These are phyloP conservation scores for Vidua macroura DNA, from an alignment of 2,113 vertebrate genomes.

Conservation along the genomic window DNA sequence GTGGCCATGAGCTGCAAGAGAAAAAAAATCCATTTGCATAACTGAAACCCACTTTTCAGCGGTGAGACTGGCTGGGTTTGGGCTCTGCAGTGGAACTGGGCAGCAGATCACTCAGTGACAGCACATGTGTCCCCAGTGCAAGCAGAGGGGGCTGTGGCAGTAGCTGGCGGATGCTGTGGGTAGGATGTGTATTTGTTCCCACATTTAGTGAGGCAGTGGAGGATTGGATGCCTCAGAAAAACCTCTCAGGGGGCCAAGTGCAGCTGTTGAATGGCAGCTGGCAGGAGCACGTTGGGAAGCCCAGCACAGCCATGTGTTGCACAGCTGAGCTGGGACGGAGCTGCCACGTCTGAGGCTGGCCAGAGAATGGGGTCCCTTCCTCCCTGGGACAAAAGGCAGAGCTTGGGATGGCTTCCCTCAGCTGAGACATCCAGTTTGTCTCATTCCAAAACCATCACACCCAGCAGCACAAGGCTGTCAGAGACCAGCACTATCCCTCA, in stretches of 20 bases:
- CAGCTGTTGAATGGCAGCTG: slow-evolving; percentile 8
- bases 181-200: background rate
- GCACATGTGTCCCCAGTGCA: rapidly evolving
- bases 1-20: background rate
- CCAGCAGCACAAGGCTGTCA: slow-evolving; percentile 32
- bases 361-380: background rate
- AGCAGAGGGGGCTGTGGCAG: background rate
- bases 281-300: rapidly evolving
- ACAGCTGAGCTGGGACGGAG: background rate
- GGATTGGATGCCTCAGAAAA: background rate
- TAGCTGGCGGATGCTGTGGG: rapidly evolving
- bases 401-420: background rate
- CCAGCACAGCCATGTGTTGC: rapidly evolving
- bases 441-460: background rate
- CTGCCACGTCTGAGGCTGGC: background rate
- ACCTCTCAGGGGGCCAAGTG: background rate
- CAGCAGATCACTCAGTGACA: background rate
- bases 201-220: background rate
- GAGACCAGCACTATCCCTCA: background rate
- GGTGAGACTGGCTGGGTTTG: background rate
- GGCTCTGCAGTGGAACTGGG: rapidly evolving
- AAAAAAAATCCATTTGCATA: background rate
- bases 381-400: background rate
- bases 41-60: background rate
- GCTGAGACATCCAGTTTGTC: background rate